Evolutionary conservation across 1,140 invertebrate species (phyloP).

Genomic region (Drosophila rhopaloa): DNA sequence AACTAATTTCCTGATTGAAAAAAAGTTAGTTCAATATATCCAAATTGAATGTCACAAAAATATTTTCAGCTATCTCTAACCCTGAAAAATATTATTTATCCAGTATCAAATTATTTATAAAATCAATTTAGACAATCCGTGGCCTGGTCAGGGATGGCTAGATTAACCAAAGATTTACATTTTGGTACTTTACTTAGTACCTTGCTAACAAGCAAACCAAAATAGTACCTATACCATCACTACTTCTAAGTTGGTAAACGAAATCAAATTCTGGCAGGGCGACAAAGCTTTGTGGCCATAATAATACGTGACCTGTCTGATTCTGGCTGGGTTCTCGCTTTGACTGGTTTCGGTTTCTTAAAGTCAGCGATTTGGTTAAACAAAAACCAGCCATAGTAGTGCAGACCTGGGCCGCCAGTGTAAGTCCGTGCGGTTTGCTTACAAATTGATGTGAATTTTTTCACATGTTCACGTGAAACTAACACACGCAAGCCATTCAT

Average conservation of each 20-base stretch:
- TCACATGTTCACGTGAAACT: constrained; percentile 67
- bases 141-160: too few relatives aligned
- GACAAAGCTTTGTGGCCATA: constrained; percentile 67
- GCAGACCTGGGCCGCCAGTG: constrained; percentile 32
- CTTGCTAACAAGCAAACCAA: not conserved
- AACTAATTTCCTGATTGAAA: too few relatives aligned
- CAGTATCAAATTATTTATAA: too few relatives aligned
- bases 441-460: constrained; percentile 78
- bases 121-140: too few relatives aligned
- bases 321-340: constrained; percentile 20
- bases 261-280: constrained; percentile 75
- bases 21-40: too few relatives aligned
- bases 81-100: too few relatives aligned
- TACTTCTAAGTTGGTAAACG: constrained; percentile 67
- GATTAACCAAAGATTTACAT: too few relatives aligned
- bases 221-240: constrained; percentile 4
- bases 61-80: too few relatives aligned
- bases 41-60: too few relatives aligned
- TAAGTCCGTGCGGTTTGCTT: constrained; percentile 35
- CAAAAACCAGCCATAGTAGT: constrained; percentile 12
- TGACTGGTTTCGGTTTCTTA: constrained; percentile 48
- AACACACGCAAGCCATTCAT: constrained; percentile 68
- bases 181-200: not conserved
- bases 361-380: constrained; percentile 57
- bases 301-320: constrained; percentile 77